Conservation (phyloP, 2,888 invertebrate species). For the Cantharis lateralis region DNA sequence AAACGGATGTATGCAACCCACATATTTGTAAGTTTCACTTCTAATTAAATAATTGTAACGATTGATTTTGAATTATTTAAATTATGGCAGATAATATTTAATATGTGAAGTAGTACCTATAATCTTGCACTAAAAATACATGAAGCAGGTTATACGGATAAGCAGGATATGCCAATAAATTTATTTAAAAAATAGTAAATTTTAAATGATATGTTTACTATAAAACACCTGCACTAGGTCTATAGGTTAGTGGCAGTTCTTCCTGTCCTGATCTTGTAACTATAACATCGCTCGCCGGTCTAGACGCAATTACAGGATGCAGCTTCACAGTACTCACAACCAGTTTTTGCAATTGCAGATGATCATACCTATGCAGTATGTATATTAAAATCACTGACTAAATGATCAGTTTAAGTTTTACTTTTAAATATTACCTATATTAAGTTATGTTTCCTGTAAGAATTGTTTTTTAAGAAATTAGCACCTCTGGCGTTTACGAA, state of each 20-base stretch:
- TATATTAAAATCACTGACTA: neutral
- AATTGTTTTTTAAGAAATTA: no score
- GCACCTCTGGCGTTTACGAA: no score
- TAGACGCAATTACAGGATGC: constrained; percentile 11
- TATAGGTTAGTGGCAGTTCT: constrained; percentile 39
- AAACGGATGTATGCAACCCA: neutral
- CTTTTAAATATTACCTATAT: neutral
- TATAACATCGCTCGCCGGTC: neutral
- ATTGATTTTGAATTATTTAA: no score
- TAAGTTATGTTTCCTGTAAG: no score
- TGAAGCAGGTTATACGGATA: neutral
- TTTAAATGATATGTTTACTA: neutral
- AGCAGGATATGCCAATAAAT: neutral
- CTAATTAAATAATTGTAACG: neutral
- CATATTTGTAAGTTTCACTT: neutral
- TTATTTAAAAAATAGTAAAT: neutral
- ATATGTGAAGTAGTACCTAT: neutral
- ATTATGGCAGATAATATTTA: neutral
- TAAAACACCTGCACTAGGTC: constrained; percentile 37
- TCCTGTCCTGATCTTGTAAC: constrained; percentile 22
- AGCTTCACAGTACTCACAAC: constrained; percentile 6
- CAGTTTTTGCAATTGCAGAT: neutral
- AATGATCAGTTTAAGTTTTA: neutral
- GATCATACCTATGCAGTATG: no score
- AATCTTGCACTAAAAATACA: neutral